A percentile compares a stretch with the other conserved stretches of the same genome.
Evolutionary conservation across 1,140 invertebrate genomes (phyloP).

Genomic region (Heliconius melpomene): DNA sequence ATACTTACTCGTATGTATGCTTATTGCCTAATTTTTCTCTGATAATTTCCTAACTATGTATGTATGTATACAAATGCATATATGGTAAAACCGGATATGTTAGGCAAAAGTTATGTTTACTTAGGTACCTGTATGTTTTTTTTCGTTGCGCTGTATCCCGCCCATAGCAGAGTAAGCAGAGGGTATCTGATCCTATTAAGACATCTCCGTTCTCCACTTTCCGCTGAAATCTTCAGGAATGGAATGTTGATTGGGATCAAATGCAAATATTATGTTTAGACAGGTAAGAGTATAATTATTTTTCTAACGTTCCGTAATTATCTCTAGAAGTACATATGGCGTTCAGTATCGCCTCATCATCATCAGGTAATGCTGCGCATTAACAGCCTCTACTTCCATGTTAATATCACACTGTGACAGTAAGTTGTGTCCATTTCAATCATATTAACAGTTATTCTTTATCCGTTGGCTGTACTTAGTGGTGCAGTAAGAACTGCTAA

Average conservation of each 20-base stretch:
- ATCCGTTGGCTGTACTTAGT: neutral
- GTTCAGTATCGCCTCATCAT: too few species aligned
- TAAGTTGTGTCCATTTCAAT: neutral
- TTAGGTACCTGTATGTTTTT: neutral
- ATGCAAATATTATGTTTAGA: too few species aligned
- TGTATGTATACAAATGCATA: neutral
- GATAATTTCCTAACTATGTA: neutral
- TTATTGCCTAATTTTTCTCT: neutral
- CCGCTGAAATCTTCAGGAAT: too few species aligned
- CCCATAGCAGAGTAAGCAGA: too few species aligned
- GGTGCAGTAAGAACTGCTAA: neutral
- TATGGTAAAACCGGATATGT: constrained; percentile 4
- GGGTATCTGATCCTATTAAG: too few species aligned
- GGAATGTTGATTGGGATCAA: too few species aligned
- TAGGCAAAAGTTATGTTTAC: neutral
- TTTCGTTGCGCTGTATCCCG: neutral
- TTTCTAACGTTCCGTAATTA: too few species aligned
- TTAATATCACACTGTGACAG: neutral
- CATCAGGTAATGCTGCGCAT: too few species aligned
- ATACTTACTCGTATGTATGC: neutral
- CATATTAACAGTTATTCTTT: constrained; percentile 1
- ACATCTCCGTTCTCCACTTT: too few species aligned
- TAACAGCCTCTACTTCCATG: too few species aligned
- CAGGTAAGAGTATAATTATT: too few species aligned
- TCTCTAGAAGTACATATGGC: too few species aligned